phyloP scores from a whole-genome alignment of 1,140 invertebrate genomes.

The Tetramorium parvispinum region DNA sequence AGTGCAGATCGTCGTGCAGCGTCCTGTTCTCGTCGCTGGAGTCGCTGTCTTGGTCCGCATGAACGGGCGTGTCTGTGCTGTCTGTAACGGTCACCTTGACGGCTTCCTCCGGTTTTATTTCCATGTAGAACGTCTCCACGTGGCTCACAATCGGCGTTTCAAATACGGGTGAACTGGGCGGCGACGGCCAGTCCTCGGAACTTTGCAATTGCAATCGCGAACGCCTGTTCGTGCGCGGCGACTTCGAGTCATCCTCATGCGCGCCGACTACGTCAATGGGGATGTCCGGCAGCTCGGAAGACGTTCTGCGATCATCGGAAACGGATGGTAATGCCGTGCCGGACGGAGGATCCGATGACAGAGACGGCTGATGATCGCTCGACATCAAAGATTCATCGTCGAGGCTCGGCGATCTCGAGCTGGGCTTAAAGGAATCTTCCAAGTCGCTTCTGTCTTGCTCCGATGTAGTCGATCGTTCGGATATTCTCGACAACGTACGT shows the following conservation, averaged over 20 bases:
- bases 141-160: conserved; percentile 90
- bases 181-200: conserved; percentile 92
- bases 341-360: conserved; percentile 92
- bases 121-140: conserved; percentile 94
- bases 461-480: conserved; percentile 94
- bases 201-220: conserved; percentile 85
- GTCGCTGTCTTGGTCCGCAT: conserved; percentile 82
- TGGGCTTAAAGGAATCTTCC: conserved; percentile 94
- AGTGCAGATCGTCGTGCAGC: conserved; percentile 83
- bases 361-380: conserved; percentile 93
- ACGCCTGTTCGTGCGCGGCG: conserved; percentile 82
- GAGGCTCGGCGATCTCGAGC: conserved; percentile 91
- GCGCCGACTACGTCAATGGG: conserved; percentile 88
- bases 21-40: conserved; percentile 86
- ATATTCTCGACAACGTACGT: conserved; percentile 93
- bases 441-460: conserved; percentile 92
- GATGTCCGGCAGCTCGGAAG: conserved; percentile 92
- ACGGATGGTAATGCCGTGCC: conserved; percentile 84
- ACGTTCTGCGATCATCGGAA: conserved; percentile 92
- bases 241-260: conserved; percentile 84
- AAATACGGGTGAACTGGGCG: conserved; percentile 89
- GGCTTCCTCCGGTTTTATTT: conserved; percentile 90
- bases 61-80: conserved; percentile 84
- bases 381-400: conserved; percentile 93
- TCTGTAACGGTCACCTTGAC: conserved; percentile 89